A percentile compares a stretch with the other conserved stretches of the same genome.
Evolutionary conservation across 2,797 vertebrate species (phyloP).

Genomic region (Aplochiton taeniatus): DNA sequence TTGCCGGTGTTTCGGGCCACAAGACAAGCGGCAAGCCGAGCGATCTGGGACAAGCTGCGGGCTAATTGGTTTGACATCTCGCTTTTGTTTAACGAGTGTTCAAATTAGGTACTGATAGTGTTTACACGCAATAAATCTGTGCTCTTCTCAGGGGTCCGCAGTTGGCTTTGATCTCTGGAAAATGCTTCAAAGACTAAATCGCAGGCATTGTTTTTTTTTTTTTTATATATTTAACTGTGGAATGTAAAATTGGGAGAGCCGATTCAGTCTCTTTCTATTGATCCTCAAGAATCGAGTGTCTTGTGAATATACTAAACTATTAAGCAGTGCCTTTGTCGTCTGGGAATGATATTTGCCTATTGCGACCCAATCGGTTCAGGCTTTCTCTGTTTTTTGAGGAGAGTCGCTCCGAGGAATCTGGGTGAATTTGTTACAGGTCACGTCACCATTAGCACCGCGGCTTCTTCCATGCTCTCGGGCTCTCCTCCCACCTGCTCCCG

Average conservation of each 20-base stretch:
- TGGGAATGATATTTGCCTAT: background rate
- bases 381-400: constrained; percentile 7
- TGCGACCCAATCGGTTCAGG: background rate
- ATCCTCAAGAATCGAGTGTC: background rate
- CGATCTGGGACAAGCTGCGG: constrained; percentile 35
- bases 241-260: background rate
- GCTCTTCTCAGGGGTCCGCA: constrained; percentile 15
- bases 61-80: constrained; percentile 54
- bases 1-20: constrained; percentile 55
- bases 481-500: constrained; percentile 19
- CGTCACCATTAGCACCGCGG: constrained; percentile 20
- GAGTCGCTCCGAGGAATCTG: background rate
- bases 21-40: constrained; percentile 50
- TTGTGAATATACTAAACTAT: no score
- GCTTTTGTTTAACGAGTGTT: constrained; percentile 40
- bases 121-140: constrained; percentile 38
- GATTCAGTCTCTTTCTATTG: background rate
- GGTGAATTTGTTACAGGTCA: constrained; percentile 17
- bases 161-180: constrained; percentile 56
- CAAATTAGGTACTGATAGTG: constrained; percentile 43
- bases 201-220: constrained; percentile 37
- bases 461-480: constrained; percentile 23
- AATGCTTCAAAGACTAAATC: constrained; percentile 33
- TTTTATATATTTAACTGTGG: no score
- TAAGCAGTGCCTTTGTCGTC: background rate